A percentile compares a stretch with the other conserved stretches of the same genome.
These are phyloP conservation scores for Campoletis sonorensis DNA, from an alignment of 1,140 invertebrate genomes.

Conservation along the genomic window DNA sequence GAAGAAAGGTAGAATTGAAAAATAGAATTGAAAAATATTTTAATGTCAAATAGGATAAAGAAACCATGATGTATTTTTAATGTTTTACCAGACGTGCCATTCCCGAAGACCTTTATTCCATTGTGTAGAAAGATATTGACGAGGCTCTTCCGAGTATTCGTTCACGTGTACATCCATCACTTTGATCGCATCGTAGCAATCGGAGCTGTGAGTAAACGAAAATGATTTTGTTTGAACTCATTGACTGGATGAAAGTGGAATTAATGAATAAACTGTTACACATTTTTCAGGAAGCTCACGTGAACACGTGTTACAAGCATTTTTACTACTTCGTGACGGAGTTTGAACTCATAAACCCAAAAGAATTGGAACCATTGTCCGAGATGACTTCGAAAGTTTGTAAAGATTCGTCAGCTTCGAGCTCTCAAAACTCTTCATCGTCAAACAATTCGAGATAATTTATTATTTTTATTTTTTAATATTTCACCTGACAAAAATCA, in stretches of 20 bases:
- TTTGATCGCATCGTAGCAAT: conserved; percentile 93
- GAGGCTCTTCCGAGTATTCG: conserved; percentile 94
- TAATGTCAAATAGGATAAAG: not conserved
- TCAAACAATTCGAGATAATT: conserved; percentile 67
- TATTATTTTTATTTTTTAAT: conserved; percentile 45
- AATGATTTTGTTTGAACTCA: conserved; percentile 57
- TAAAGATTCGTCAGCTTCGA: conserved; percentile 72
- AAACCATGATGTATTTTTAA: conserved; percentile 57
- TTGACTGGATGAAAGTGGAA: no score
- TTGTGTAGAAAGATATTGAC: conserved; percentile 94
- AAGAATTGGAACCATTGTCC: conserved; percentile 91
- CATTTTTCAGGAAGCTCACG: conserved; percentile 91
- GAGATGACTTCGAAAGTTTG: conserved; percentile 87
- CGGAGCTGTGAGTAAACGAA: conserved; percentile 86
- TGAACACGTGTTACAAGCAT: conserved; percentile 98
- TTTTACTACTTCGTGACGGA: conserved; percentile 97
- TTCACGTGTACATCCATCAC: conserved; percentile 98
- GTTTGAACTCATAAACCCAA: conserved; percentile 89
- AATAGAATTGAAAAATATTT: no score
- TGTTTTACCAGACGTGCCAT: conserved; percentile 85
- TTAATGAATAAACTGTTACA: no score
- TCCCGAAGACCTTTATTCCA: conserved; percentile 89
- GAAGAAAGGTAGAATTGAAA: no score
- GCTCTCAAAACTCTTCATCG: conserved; percentile 57
- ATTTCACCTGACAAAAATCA: not conserved